Base-by-base conservation (phyloP, 2,113 vertebrate species). In the Dipodomys merriami region DNA sequence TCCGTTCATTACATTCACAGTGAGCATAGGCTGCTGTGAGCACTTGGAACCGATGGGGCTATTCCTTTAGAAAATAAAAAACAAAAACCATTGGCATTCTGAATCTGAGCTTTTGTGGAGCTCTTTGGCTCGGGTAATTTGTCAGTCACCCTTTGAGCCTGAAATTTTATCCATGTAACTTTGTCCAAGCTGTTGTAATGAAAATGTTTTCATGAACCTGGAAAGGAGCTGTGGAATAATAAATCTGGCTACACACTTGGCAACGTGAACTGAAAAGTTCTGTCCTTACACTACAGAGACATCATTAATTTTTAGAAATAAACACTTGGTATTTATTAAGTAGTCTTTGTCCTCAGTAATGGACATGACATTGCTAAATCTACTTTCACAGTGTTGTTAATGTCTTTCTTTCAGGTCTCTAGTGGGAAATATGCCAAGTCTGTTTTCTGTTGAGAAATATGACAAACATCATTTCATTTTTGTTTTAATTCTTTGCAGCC, bases 351-450 rank as follows among this genome's bases (percentile, higher is more conserved):
- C 71, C 33, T 82, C 39, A 90, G 65, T 65, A 82, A 94, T 39
- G 53, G 33, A 53, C 87, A 33, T 46, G 73, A 53, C 49, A 65
- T 18, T 87, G 84, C 19, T 88, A 74, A 91, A 89, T 94, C 84
- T 83, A 35, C 93, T 95, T 92, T 64, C 29, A 74, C 1, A 4
- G 25, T 86, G 95, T 69, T 77, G 95, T 94, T 96, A 95, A 92
- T 80, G 65, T 0, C 49, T 92, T 87, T 87, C 1, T 91, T 88
- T 62, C 33, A 73, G 46, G 60, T 9, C 77, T 64, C 22, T 5
- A 87, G 78, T 20, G 78, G 82, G 78, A 88, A 92, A 94, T 84
- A 83, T 0, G 1, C 0, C 27, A 3, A 53, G 86, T 78, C 74
- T 86, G 0, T 27, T 87, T 93, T 94, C 33, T 93, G 8, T 69